Conservation (phyloP, 2,797 vertebrate species). For the Helostoma temminkii region DNA sequence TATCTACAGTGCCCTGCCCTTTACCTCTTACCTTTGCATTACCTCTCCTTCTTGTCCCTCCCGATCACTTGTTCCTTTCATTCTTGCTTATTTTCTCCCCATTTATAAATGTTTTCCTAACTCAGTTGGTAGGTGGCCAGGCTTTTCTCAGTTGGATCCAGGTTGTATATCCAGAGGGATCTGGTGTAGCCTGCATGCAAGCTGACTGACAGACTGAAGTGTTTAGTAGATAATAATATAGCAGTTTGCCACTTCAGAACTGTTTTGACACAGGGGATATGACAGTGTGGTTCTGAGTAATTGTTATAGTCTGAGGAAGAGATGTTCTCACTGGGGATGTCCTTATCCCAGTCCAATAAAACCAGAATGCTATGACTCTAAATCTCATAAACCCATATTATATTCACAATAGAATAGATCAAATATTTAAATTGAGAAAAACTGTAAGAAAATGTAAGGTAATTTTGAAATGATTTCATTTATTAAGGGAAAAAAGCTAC, state of each 20-base stretch:
- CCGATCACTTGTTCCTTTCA: not conserved
- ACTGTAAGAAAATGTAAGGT: no score
- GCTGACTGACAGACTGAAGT: not conserved
- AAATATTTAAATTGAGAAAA: no score
- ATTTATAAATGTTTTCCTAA: conserved; percentile 18
- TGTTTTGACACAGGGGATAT: accelerated
- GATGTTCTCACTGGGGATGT: not conserved
- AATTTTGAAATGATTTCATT: no score
- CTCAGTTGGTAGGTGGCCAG: conserved; percentile 2
- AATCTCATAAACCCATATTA: no score
- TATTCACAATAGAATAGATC: no score
- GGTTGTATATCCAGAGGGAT: not conserved
- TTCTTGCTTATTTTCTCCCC: not conserved
- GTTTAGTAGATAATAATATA: not conserved
- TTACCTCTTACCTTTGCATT: conserved; percentile 49
- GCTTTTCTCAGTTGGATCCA: not conserved
- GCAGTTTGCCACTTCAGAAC: not conserved
- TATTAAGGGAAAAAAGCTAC: no score
- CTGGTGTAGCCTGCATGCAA: no score
- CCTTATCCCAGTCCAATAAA: no score
- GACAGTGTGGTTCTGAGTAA: not conserved
- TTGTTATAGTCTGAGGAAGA: not conserved
- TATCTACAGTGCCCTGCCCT: conserved; percentile 28
- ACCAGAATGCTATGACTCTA: no score
- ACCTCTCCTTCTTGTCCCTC: conserved; percentile 13